Base-by-base conservation (phyloP, 2,113 vertebrate species). In the Chelonoidis abingdonii region DNA sequence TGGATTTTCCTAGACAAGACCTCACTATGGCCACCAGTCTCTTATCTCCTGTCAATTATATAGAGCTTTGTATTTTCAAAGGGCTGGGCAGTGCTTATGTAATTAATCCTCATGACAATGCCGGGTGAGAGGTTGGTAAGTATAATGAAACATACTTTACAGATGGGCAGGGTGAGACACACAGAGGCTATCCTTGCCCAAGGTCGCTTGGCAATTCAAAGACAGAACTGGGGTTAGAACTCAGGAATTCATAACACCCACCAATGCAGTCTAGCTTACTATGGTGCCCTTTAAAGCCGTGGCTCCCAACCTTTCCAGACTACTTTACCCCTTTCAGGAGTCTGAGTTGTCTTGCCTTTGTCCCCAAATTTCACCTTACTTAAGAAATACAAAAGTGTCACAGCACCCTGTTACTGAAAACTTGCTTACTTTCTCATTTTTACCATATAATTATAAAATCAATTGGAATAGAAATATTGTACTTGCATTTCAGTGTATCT, bases 31-130 rank as follows among this genome's bases (percentile, higher is more conserved):
- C 8, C 24, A 24, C 24, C 21, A 24, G 72, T 69, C 14, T n/a
- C 31, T n/a, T 24, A 24, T 57, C 16, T 1, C 79, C 53, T 49
- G 35, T 49, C 50, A 11, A 1, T 1, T 6, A 4, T 35, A 19
- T 50, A 56, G 21, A 22, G 24, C 8, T 56, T 31, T 53, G 41
- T 19, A 3, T 57, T 87, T 89, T 62, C 27, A 75, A 86, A 53
- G 52, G 2, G 52, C 65, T 1, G 0, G 82, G 52, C n/a, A 52
- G 56, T 76, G 14, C 62, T 6, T 8, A 5, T 29, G 35, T 69
- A 17, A 69, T 19, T 69, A n/a, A 69, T 69, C 65, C 14, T 7
- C 38, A 25, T 25, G 24, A 44, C 3, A 1, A 2, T 17, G 41
- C 50, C 52, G 31, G 7, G 10, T 13, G 4, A 80, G 80, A 75